Percentiles rank a stretch among this genome's conserved stretches.
These are phyloP conservation scores for Ibycter americanus DNA, from an alignment of 2,797 vertebrate genomes.

Conservation along the genomic window DNA sequence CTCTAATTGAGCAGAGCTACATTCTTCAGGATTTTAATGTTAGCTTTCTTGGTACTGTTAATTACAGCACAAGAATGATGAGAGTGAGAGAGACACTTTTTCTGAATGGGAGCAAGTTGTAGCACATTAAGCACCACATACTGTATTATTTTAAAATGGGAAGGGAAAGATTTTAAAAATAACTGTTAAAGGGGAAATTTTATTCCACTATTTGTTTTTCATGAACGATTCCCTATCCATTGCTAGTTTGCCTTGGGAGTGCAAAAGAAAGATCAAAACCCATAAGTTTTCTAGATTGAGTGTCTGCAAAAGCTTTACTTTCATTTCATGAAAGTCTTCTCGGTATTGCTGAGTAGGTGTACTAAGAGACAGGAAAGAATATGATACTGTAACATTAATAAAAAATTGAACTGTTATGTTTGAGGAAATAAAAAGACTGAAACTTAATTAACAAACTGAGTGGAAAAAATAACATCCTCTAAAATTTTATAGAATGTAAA, in stretches of 20 bases:
- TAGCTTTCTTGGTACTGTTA: constrained; percentile 61
- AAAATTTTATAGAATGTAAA: constrained; percentile 85
- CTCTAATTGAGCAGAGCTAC: constrained; percentile 68
- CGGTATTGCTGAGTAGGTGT: constrained; percentile 56
- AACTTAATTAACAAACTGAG: constrained; percentile 84
- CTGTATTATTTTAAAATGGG: background rate
- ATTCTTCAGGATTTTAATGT: constrained; percentile 66
- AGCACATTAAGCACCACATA: constrained; percentile 1
- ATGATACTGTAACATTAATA: constrained; percentile 76
- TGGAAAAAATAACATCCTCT: constrained; percentile 84
- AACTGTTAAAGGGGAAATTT: constrained; percentile 23
- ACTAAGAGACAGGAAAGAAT: constrained; percentile 75
- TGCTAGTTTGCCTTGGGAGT: constrained; percentile 35
- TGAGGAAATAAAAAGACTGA: constrained; percentile 81
- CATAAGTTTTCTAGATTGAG: constrained; percentile 4
- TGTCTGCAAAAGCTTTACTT: constrained; percentile 57
- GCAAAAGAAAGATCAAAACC: constrained; percentile 41
- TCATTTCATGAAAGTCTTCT: constrained; percentile 70
- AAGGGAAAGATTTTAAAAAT: constrained; percentile 38
- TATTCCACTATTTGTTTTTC: constrained; percentile 57
- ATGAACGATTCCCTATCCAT: background rate
- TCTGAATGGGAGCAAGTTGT: constrained; percentile 26
- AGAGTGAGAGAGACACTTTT: constrained; percentile 26
- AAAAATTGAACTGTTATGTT: constrained; percentile 76
- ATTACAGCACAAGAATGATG: constrained; percentile 54